Percentiles rank a stretch among this genome's conserved stretches.
Conservation (phyloP, 2,797 vertebrate genomes). For the Decapterus maruadsi region DNA sequence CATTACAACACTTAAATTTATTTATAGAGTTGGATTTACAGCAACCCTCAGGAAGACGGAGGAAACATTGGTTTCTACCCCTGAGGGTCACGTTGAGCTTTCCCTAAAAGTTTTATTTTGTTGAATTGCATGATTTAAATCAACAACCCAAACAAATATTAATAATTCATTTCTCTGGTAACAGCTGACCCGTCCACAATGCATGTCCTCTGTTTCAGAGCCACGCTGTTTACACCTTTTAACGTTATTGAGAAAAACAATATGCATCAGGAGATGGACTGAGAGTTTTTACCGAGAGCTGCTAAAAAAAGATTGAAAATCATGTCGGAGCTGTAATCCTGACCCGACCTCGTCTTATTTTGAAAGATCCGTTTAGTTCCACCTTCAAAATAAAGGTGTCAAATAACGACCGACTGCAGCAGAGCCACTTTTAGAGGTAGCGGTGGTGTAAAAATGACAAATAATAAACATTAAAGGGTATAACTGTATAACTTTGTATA, state of each 20-base stretch:
- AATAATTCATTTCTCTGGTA: constrained; percentile 13
- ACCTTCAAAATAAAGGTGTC: not conserved
- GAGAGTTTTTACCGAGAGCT: not conserved
- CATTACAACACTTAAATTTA: too few species aligned
- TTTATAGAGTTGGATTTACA: too few species aligned
- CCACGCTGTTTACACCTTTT: not conserved
- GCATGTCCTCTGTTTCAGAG: not conserved
- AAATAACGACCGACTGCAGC: not conserved
- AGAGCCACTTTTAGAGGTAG: too few species aligned
- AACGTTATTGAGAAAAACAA: not conserved
- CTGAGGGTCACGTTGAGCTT: too few species aligned
- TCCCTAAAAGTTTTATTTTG: not conserved
- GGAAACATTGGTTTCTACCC: too few species aligned
- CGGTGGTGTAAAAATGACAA: not conserved
- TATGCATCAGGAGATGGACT: not conserved
- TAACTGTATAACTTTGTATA: too few species aligned
- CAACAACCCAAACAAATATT: constrained; percentile 30
- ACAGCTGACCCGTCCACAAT: constrained; percentile 18
- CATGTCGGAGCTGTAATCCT: constrained; percentile 12
- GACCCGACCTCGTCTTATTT: constrained; percentile 4
- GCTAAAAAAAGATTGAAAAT: constrained; percentile 1
- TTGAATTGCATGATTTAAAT: constrained; percentile 28
- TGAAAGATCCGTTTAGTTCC: constrained; percentile 14
- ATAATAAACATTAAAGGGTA: too few species aligned
- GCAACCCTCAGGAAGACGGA: too few species aligned